phyloP scores from a whole-genome alignment of 2,113 vertebrate genomes.

The Psephotus haematonotus region DNA sequence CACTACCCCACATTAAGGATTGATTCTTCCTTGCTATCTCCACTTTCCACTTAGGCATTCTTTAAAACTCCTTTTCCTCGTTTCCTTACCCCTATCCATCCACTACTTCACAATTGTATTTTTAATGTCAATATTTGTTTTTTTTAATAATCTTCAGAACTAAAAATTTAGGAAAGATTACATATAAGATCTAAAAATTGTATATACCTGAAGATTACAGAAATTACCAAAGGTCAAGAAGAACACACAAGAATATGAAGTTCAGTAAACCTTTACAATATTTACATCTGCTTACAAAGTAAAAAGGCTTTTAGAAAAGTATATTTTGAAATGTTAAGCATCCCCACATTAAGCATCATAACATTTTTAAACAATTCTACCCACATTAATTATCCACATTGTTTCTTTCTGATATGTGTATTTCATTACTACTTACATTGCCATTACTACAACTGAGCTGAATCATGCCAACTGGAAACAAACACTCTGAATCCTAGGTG shows the following conservation, averaged over 20 bases:
- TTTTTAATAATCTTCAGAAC: not conserved
- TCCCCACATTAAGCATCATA: not conserved
- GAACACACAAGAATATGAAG: not conserved
- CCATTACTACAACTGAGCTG: not conserved
- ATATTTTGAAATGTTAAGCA: not conserved
- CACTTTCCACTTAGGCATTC: not conserved
- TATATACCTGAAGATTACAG: not conserved
- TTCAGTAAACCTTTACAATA: not conserved
- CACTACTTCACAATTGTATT: not conserved
- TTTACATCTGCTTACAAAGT: not conserved
- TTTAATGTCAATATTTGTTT: not conserved
- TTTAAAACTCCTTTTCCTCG: not conserved
- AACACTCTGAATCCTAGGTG: not conserved
- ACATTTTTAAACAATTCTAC: not conserved
- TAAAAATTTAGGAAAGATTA: not conserved
- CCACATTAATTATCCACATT: not conserved
- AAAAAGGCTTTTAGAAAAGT: not conserved
- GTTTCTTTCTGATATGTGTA: not conserved
- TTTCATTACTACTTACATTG: not conserved
- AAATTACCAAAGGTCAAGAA: not conserved
- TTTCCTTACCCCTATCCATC: not conserved
- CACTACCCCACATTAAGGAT: not conserved
- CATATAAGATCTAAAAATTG: not conserved
- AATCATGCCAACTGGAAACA: not conserved
- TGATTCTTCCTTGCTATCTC: not conserved